Conservation (phyloP, 2,113 vertebrate genomes). For the Protomyctophum bolini region DNA sequence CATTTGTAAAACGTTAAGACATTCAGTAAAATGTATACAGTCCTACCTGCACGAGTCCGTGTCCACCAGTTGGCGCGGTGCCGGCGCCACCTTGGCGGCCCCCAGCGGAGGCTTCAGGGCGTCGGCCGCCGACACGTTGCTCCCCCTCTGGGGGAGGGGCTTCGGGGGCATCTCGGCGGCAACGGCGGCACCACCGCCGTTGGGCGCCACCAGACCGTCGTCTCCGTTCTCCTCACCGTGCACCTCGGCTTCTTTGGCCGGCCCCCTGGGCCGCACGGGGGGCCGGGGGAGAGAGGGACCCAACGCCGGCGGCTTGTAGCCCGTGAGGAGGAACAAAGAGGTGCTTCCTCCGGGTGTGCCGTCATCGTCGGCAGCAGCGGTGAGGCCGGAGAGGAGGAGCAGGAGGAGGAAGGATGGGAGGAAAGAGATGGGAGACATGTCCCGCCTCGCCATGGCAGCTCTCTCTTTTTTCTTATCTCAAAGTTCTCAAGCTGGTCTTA, state of each 20-base stretch:
- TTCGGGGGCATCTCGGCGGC: constrained; percentile 71
- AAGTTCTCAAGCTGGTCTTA: constrained; percentile 22
- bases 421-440: constrained; percentile 43
- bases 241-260: constrained; percentile 64
- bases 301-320: constrained; percentile 45
- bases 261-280: constrained; percentile 41
- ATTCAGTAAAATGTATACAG: too few relatives aligned
- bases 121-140: constrained; percentile 72
- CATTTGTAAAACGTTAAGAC: too few relatives aligned
- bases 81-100: constrained; percentile 75
- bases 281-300: constrained; percentile 6
- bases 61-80: constrained; percentile 79
- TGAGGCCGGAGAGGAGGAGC: constrained; percentile 61
- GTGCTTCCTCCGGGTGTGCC: background rate
- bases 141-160: constrained; percentile 79
- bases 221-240: constrained; percentile 44
- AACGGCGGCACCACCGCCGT: constrained; percentile 12
- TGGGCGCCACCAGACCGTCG: background rate
- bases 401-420: constrained; percentile 52
- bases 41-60: constrained; percentile 83
- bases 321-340: constrained; percentile 71
- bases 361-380: constrained; percentile 45
- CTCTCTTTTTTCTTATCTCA: constrained; percentile 38
- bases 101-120: constrained; percentile 81
- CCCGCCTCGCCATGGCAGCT: constrained; percentile 28